Evolutionary conservation across 2,888 invertebrate genomes (phyloP), one percentile per base, ranked within the genome.

Genomic region (Cryptus viduatorius): DNA sequence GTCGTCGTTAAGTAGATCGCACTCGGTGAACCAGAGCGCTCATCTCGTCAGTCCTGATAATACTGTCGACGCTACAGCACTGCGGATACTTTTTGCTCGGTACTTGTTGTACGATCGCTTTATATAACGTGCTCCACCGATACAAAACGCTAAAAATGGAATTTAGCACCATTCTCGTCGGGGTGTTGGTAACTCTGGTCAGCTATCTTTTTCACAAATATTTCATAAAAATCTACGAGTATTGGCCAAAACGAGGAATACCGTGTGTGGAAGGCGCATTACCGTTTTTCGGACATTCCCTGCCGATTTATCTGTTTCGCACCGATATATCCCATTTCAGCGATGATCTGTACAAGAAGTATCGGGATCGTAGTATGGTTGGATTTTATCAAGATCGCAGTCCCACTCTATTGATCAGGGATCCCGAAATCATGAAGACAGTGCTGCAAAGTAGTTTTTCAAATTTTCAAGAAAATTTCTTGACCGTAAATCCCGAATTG

Each of bases 381-480:
- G 90, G 91, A 0, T 86, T 88, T 8, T 91, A 86, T 69, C 81
- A 88, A 44, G 72, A 87, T 5, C 83, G 59, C 5, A 65, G 37
- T 2, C 91, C 90, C 1, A 69, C 59, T n/a, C 67, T 92, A 1
- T 19, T 92, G 16, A 1, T 91, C 0, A 85, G 89, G 0, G 92
- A 92, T 1, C 91, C 91, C 0, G 88, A 89, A 29, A 10, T 92
- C 0, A 82, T 91, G 0, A 92, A 92, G 67, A 46, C 79, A 1
- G 87, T 92, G 0, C 0, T 92, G 65, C 82, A 88, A 8, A 90
- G 85, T 0, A 87, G 88, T 37, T 93, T 92, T n/a, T 4, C 84
- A 0, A 91, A 78, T 42, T 93, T 93, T 37, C 79, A 88, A 0
- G 71, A 84, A 0, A 93, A 92, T 42, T 68, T 19, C 0, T 0